Evolutionary conservation across 2,797 vertebrate species (phyloP), one percentile per base, ranked within the genome.

Genomic region (Sebastes matsubarae): DNA sequence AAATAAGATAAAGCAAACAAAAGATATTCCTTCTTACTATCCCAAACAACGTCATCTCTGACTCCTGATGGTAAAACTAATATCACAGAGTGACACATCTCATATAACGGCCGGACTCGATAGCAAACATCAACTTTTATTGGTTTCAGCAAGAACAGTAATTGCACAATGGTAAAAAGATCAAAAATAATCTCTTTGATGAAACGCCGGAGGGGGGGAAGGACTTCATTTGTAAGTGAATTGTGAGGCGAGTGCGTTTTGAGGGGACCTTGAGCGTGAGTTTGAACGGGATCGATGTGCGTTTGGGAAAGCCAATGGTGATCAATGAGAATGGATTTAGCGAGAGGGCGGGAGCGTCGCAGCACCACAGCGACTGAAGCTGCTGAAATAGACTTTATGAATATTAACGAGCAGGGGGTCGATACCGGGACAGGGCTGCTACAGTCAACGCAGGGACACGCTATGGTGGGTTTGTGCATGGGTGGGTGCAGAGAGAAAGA

Each of bases 271-370:
- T 97, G 96, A 96, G 92, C 90, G 72, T 89, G 87, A 92, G 93
- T 96, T 96, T 97, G 93, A 96, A 94, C n/a, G 82, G 92, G 92
- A 93, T 96, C 95, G 92, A 94, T 97, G 93, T 79, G 73, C 72
- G 88, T 94, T 92, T 86, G 91, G 93, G 89, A 95, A 96, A 96
- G 95, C 94, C 95, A 79, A 97, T 97, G 95, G 94, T 96, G 97
- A 98, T 98, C 98, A 97, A 98, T 97, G 95, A 93, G 95, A 97
- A 99, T 98, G 94, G 97, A 98, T 98, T 98, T 96, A 97, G 94
- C 84, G 87, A 87, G 80, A 83, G 80, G 77, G 88, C 4, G 83
- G 81, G 81, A 92, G 68, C 38, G 91, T 95, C 86, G 89, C 92
- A 93, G 93, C 93, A 92, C 95, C 91, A 96, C 95, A 95, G 96